Evolutionary conservation across 2,888 invertebrate genomes (phyloP).

Genomic region (Drosophila quinaria): DNA sequence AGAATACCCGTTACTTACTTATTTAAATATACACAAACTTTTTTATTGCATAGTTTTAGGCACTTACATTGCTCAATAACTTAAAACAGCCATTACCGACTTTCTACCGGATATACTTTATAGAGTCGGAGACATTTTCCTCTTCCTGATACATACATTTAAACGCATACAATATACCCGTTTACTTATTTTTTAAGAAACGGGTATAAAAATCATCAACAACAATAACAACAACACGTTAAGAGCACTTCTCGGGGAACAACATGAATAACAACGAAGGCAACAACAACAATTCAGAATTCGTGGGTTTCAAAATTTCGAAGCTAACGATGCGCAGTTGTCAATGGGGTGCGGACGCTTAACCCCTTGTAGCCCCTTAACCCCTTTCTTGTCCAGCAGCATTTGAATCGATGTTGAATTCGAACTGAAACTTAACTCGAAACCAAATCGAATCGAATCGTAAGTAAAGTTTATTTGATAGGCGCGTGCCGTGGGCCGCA

Average conservation of each 20-base stretch:
- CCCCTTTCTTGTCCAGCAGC: constrained; percentile 9
- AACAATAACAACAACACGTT: constrained; percentile 18
- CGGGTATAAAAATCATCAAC: constrained; percentile 2
- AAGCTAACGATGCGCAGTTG: constrained; percentile 57
- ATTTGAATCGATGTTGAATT: background rate
- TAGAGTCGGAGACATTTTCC: no score
- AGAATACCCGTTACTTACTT: no score
- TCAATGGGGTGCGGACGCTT: constrained; percentile 21
- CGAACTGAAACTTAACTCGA: background rate
- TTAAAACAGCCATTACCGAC: no score
- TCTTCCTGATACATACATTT: no score
- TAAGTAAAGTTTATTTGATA: constrained; percentile 74
- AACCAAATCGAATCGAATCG: constrained; percentile 27
- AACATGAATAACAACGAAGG: constrained; percentile 7
- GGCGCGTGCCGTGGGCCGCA: constrained; percentile 63
- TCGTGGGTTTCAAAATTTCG: constrained; percentile 23
- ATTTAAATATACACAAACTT: no score
- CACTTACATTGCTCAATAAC: no score
- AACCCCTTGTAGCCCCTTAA: constrained; percentile 24
- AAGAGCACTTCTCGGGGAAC: constrained; percentile 38
- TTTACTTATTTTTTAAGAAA: no score
- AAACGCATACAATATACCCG: no score
- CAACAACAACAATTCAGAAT: constrained; percentile 1
- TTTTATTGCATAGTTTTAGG: no score
- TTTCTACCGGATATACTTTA: no score